Conservation (phyloP, 2,797 vertebrate species). For the Glyptemys insculpta region DNA sequence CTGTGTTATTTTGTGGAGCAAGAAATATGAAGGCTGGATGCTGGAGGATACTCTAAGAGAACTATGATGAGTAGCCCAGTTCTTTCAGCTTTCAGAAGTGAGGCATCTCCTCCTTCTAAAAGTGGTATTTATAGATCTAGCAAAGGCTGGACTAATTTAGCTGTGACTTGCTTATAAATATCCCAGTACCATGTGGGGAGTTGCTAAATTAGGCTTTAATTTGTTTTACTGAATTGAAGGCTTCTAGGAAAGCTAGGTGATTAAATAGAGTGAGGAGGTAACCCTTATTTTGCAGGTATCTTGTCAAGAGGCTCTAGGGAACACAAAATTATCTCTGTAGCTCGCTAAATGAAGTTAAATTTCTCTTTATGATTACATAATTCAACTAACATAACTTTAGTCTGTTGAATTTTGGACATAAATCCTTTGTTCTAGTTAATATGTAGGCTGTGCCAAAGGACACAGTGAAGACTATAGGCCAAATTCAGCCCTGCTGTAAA, state of each 20-base stretch:
- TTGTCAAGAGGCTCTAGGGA: slow-evolving; percentile 29
- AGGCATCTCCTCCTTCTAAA: neutral
- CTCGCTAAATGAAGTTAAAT: slow-evolving; percentile 23
- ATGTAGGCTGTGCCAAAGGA: neutral
- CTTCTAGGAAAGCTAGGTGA: slow-evolving; percentile 12
- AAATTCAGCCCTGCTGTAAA: neutral
- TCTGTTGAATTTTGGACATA: neutral
- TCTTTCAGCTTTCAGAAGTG: neutral
- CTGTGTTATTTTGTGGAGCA: neutral
- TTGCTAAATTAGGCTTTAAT: slow-evolving; percentile 34
- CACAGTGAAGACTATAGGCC: fast-evolving
- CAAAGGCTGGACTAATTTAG: slow-evolving; percentile 38
- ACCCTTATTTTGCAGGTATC: slow-evolving; percentile 45
- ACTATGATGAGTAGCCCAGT: neutral
- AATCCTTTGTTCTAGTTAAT: neutral
- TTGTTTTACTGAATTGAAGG: neutral
- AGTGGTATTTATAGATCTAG: slow-evolving; percentile 9
- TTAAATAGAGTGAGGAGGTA: slow-evolving; percentile 27
- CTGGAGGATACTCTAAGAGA: neutral
- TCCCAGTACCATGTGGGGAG: neutral
- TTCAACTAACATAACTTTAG: slow-evolving; percentile 18
- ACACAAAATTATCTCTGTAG: slow-evolving; percentile 31
- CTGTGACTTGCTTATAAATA: slow-evolving; percentile 38
- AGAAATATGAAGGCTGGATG: neutral
- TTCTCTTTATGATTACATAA: slow-evolving; percentile 20